Conservation (phyloP, 2,797 vertebrate species). For the Phyllotis vaccarum region DNA sequence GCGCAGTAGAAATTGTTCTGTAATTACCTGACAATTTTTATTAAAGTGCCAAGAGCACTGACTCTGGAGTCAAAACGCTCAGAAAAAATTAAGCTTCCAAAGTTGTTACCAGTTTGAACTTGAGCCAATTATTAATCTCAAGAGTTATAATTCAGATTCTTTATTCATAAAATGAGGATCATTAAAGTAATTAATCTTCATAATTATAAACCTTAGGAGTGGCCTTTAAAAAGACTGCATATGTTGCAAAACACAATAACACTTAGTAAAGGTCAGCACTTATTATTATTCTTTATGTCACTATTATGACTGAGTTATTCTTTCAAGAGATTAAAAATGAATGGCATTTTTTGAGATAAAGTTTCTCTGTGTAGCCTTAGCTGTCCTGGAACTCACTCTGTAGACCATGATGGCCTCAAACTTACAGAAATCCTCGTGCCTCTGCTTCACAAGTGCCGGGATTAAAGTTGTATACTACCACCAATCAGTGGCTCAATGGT, state of each 20-base stretch:
- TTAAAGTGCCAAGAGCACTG: not conserved
- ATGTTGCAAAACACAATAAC: not conserved
- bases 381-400: not conserved
- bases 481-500: not conserved
- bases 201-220: not conserved
- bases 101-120: not conserved
- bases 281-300: not conserved
- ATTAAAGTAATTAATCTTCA: constrained; percentile 44
- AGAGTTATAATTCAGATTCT: not conserved
- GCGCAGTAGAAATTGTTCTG: not conserved
- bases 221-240: not conserved
- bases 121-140: constrained; percentile 25
- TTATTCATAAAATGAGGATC: not conserved
- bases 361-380: not conserved
- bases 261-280: not conserved
- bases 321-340: not conserved
- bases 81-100: constrained; percentile 34
- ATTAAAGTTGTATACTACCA: not conserved
- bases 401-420: not conserved
- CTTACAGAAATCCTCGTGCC: not conserved
- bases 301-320: not conserved
- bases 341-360: not conserved
- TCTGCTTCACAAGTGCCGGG: too few relatives aligned
- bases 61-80: not conserved
- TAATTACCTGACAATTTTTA: constrained; percentile 35